phyloP scores from a whole-genome alignment of 1,140 invertebrate species.

The Drosophila ercepeae region DNA sequence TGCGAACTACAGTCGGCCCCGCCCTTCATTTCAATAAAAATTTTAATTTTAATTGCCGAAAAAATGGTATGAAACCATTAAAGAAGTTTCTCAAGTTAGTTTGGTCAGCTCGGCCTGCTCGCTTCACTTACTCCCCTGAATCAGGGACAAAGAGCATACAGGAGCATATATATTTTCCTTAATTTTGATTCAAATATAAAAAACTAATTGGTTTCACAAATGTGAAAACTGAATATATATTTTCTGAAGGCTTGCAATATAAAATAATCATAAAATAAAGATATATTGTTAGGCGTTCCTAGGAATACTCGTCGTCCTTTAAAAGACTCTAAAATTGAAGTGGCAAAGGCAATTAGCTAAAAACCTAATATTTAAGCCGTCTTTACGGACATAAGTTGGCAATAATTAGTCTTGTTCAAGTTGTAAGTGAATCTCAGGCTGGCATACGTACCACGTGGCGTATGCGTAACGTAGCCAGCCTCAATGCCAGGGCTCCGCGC shows the following conservation, averaged over 20 bases:
- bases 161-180: neutral
- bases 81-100: constrained; percentile 54
- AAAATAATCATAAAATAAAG: too few species aligned
- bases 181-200: too few species aligned
- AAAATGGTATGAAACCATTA: constrained; percentile 69
- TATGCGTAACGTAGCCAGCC: constrained; percentile 27
- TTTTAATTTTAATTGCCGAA: constrained; percentile 82
- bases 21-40: constrained; percentile 66
- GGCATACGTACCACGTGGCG: constrained; percentile 24
- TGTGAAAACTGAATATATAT: too few species aligned
- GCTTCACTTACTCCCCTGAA: constrained; percentile 36
- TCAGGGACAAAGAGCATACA: neutral
- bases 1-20: constrained; percentile 32
- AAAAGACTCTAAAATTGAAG: neutral
- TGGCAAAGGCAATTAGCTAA: constrained; percentile 4
- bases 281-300: too few species aligned
- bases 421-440: constrained; percentile 15
- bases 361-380: constrained; percentile 1
- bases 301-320: too few species aligned
- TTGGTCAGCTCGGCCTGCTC: constrained; percentile 22
- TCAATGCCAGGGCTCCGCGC: constrained; percentile 10
- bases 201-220: too few species aligned
- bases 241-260: too few species aligned
- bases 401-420: constrained; percentile 17
- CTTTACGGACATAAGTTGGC: constrained; percentile 1